Base-by-base conservation (phyloP, 2,888 invertebrate species). In the Artemia sinica region DNA sequence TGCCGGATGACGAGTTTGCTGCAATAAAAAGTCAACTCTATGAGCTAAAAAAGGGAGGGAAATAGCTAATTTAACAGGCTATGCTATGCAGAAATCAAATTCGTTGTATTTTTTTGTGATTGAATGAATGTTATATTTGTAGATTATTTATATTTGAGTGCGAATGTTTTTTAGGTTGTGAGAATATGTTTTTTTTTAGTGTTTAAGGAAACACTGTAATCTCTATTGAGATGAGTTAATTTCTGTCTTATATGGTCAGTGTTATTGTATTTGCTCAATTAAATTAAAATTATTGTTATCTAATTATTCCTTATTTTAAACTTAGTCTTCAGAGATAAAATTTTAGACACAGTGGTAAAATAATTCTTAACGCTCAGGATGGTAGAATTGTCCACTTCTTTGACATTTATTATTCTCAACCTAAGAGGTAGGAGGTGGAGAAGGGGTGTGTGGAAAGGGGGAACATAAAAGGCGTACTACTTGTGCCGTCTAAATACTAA, bases 1-100 rank as follows among this genome's bases (percentile, higher is more conserved):
- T 74, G 49, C 73, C 72, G 10, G 72, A 74, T 67, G 74, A 74
- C 18, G 75, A 75, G 70, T 72, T 74, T 67, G 74, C 73, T 58
- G 74, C 74, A 70, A 74, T 75, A n/a, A 74, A 73, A 67, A 73
- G 75, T 68, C 74, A 74, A 41, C 70, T 75, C 58, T 74, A 74
- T 71, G 75, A 75, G 72, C 72, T 75, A 65, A 73, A 74, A 70
- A 72, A 70, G 50, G 70, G 50, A 14, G 50, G 51, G 50, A 50
- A 66, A 41, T 48, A 66, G 41, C 14, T 66, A 14, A 13, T 66
- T 66, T 13, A 12, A 67, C 13, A 10, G 14, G n/a, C 11, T n/a
- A 49, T 52, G 51, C 52, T 52, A 28, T 13, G 28, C 68, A 52
- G 12, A 12, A 14, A 49, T 51, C 14, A 65, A 67, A 67, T 28